A percentile compares a stretch with the other conserved stretches of the same genome.
Conservation (phyloP, 2,888 invertebrate genomes). For the Cephus rjabovi region DNA sequence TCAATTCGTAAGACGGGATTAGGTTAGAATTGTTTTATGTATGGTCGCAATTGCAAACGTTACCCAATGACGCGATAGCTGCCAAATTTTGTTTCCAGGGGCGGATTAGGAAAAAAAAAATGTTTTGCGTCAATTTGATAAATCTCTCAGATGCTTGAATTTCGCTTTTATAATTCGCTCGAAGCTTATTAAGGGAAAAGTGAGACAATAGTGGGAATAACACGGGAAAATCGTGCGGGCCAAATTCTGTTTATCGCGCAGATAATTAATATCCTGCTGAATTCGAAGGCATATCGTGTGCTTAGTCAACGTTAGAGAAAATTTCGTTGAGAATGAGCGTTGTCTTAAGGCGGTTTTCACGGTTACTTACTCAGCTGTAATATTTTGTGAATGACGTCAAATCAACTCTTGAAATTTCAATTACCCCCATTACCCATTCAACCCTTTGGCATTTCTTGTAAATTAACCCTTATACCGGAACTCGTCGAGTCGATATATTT, state of each 20-base stretch:
- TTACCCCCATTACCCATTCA: neutral
- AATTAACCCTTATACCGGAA: neutral
- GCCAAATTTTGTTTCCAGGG: too few relatives aligned
- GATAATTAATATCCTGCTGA: slow-evolving; percentile 9
- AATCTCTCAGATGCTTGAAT: too few relatives aligned
- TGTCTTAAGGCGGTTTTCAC: neutral
- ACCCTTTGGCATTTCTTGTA: neutral
- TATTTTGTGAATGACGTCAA: neutral
- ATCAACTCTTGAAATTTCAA: neutral
- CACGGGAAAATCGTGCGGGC: too few relatives aligned
- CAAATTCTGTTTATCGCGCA: neutral
- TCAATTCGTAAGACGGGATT: neutral
- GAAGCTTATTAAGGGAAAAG: too few relatives aligned
- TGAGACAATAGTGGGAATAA: too few relatives aligned
- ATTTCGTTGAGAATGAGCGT: slow-evolving; percentile 2
- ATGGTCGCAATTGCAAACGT: neutral
- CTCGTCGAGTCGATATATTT: neutral
- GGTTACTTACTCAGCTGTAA: neutral
- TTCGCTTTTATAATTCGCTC: too few relatives aligned
- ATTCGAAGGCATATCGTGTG: slow-evolving; percentile 3
- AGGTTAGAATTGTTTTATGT: neutral
- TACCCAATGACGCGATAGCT: neutral
- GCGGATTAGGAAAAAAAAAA: too few relatives aligned
- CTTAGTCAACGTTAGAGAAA: slow-evolving; percentile 2
- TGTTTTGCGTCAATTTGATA: too few relatives aligned